Evolutionary conservation across 2,113 vertebrate species (phyloP).

Genomic region (Himantopus leucocephalus): DNA sequence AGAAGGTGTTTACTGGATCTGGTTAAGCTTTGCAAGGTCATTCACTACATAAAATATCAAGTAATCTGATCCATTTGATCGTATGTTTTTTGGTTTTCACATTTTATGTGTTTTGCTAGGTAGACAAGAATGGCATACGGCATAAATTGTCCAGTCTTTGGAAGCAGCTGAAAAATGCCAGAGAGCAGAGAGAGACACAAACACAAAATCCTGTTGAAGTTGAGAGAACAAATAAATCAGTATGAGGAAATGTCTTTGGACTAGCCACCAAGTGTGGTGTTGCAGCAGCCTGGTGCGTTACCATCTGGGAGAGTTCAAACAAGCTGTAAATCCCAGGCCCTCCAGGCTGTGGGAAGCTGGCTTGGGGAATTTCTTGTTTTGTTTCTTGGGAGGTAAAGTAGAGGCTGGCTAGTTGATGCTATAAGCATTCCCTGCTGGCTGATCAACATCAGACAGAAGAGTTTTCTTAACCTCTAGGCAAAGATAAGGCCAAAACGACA

Average conservation of each 20-base stretch:
- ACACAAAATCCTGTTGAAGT: background rate
- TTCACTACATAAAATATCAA: background rate
- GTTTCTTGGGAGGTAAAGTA: constrained; percentile 60
- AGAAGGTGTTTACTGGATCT: background rate
- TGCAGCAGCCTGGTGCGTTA: constrained; percentile 30
- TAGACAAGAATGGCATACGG: background rate
- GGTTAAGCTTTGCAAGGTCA: background rate
- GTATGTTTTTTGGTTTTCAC: background rate
- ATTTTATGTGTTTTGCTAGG: background rate
- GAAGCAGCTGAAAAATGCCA: background rate
- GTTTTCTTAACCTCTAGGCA: constrained; percentile 63
- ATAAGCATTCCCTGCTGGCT: constrained; percentile 62
- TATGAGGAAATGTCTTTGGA: constrained; percentile 57
- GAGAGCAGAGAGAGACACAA: background rate
- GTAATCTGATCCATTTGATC: background rate
- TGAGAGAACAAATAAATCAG: constrained; percentile 66
- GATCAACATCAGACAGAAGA: constrained; percentile 43
- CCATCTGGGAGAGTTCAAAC: constrained; percentile 66
- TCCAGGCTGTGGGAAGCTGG: constrained; percentile 47
- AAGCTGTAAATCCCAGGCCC: constrained; percentile 46
- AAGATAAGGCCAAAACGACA: constrained; percentile 25
- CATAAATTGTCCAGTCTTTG: background rate
- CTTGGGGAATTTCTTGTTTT: constrained; percentile 68
- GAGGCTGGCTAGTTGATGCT: constrained; percentile 36
- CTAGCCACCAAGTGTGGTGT: background rate